phyloP scores from a whole-genome alignment of 92 coral and sea anemone genomes.

The Muricea muricata region DNA sequence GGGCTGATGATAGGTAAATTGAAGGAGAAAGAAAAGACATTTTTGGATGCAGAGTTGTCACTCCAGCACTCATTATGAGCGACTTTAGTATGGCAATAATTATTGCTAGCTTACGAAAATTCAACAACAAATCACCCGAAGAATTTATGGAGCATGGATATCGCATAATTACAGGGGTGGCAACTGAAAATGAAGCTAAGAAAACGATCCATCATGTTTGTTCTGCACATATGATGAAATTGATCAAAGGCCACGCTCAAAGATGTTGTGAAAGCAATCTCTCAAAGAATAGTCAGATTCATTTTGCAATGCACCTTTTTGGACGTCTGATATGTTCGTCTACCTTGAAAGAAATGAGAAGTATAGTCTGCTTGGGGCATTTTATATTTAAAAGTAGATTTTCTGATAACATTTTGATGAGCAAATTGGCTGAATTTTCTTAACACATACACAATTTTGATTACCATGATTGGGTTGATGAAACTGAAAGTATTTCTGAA shows the following conservation, averaged over 20 bases:
- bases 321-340: conserved; percentile 32
- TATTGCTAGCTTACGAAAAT: conserved; percentile 19
- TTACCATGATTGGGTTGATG: too few species aligned
- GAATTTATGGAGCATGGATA: conserved; percentile 26
- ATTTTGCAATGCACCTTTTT: conserved; percentile 48
- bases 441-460: conserved; percentile 9
- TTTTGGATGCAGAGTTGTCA: background rate
- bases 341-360: conserved; percentile 8
- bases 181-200: background rate
- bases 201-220: conserved; percentile 30
- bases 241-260: conserved; percentile 34
- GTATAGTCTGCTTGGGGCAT: conserved; percentile 12
- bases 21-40: background rate
- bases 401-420: background rate
- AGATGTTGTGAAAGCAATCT: background rate
- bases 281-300: conserved; percentile 34
- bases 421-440: background rate
- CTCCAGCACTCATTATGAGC: conserved; percentile 15
- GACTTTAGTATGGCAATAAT: conserved; percentile 44
- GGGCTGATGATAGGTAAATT: background rate
- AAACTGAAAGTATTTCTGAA: background rate
- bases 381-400: conserved; percentile 18
- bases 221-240: conserved; percentile 36
- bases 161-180: conserved; percentile 31
- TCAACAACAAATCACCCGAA: conserved; percentile 17